Conservation (phyloP, 2,797 vertebrate species). For the Urocyon cinereoargenteus region DNA sequence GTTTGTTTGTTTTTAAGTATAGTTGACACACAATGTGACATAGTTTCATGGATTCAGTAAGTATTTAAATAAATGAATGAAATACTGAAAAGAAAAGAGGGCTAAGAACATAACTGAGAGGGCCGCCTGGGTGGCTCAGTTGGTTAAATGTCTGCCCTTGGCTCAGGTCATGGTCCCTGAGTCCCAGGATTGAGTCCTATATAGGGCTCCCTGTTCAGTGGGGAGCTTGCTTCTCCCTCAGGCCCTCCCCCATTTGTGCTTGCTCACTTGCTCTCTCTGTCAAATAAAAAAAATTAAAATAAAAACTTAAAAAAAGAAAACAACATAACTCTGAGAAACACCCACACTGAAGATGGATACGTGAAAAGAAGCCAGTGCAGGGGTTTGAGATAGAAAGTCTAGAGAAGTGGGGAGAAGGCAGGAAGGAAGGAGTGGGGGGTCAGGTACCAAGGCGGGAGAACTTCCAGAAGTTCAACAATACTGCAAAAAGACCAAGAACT, state of each 20-base stretch:
- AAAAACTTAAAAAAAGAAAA: too few relatives aligned
- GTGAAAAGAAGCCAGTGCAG: neutral
- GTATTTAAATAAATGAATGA: slow-evolving; percentile 43
- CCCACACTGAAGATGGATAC: neutral
- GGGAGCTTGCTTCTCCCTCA: too few relatives aligned
- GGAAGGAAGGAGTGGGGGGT: neutral
- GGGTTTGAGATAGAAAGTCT: neutral
- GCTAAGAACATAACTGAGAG: neutral
- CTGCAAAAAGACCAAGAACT: neutral
- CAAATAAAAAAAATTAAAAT: too few relatives aligned
- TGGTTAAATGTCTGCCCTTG: too few relatives aligned
- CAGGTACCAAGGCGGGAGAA: neutral
- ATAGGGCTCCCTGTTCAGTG: too few relatives aligned
- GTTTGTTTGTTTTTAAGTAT: neutral
- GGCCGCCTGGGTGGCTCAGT: too few relatives aligned
- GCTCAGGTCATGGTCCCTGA: too few relatives aligned
- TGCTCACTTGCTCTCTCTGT: too few relatives aligned
- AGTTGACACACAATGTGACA: too few relatives aligned
- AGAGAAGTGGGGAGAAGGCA: neutral
- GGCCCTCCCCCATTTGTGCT: too few relatives aligned
- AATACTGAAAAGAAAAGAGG: neutral
- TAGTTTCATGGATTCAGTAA: neutral
- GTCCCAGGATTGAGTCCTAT: too few relatives aligned
- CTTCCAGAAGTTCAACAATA: neutral
- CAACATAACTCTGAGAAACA: neutral